Base-by-base conservation (phyloP, 1,140 invertebrate genomes). In the Leptopilina clavipes region DNA sequence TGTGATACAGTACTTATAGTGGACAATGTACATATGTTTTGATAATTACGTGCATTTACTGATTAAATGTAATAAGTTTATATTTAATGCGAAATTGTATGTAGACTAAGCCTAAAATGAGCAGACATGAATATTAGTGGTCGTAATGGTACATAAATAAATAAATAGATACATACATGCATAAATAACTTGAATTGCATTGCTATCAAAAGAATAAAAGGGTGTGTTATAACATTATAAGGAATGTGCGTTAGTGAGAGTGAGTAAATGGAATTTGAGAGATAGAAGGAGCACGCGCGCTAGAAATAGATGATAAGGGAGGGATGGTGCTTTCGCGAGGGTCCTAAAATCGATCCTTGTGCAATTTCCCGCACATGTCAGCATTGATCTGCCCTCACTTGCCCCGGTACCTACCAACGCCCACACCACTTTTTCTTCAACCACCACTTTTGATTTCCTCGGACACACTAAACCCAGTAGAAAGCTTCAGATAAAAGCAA, bases 351-450 rank as follows among this genome's bases (percentile, higher is more conserved):
- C 89, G 88, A 89, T 89, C 83, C 88, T 85, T 82, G 83, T 89
- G 89, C 88, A 90, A 90, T 90, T 89, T 89, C 86, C 87, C 88
- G 89, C 88, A 90, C 88, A 89, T 88, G 89, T 89, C 88, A 87
- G 86, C 89, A 90, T 90, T 88, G 89, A 90, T 90, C 89, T 90
- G 86, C 83, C 85, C 86, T 86, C 87, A 85, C 84, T 89, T 87
- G 84, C 83, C 86, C 87, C 82, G 83, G 83, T 83, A 76, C 82
- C 83, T 74, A 83, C 85, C 83, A 80, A 81, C 76, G 54, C 82
- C 74, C 80, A 76, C 78, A 81, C 81, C 78, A 81, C 81, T 80
- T 74, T 45, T 72, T 75, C 76, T 77, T 77, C 52, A 72, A 52
- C 73, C 80, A 70, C 75, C 65, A 72, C 75, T 81, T 75, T 82